phyloP scores from a whole-genome alignment of 2,888 invertebrate genomes.

The Bugulina stolonifera region DNA sequence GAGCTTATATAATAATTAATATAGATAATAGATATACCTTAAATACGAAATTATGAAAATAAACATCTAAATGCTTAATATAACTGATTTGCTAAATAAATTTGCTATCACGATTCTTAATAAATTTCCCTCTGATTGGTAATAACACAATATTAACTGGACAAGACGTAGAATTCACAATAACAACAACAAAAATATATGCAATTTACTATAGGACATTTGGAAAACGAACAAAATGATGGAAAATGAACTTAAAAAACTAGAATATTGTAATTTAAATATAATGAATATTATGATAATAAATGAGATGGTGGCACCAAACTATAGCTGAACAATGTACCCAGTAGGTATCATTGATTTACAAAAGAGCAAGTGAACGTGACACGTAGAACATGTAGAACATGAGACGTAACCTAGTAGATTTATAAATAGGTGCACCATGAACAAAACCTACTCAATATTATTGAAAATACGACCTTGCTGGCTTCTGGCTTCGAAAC shows the following conservation, averaged over 20 bases:
- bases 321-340: no score
- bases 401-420: not conserved
- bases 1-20: not conserved
- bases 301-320: not conserved
- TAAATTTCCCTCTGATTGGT: not conserved
- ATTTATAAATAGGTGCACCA: no score
- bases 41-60: slow-evolving; percentile 25
- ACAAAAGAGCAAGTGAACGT: no score
- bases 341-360: no score
- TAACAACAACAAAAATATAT: not conserved
- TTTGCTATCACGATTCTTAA: not conserved
- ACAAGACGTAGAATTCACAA: not conserved
- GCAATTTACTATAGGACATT: slow-evolving; percentile 21
- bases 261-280: slow-evolving; percentile 7
- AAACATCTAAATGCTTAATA: slow-evolving; percentile 13
- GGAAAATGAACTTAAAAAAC: slow-evolving; percentile 10
- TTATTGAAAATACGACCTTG: no score
- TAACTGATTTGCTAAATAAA: not conserved
- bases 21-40: not conserved
- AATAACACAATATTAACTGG: not conserved
- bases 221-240: slow-evolving; percentile 25
- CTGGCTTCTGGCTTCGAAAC: no score
- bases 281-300: not conserved
- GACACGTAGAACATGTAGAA: no score
- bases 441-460: no score